Evolutionary conservation across 2,113 vertebrate species (phyloP).

Genomic region (Rhipidura dahli): DNA sequence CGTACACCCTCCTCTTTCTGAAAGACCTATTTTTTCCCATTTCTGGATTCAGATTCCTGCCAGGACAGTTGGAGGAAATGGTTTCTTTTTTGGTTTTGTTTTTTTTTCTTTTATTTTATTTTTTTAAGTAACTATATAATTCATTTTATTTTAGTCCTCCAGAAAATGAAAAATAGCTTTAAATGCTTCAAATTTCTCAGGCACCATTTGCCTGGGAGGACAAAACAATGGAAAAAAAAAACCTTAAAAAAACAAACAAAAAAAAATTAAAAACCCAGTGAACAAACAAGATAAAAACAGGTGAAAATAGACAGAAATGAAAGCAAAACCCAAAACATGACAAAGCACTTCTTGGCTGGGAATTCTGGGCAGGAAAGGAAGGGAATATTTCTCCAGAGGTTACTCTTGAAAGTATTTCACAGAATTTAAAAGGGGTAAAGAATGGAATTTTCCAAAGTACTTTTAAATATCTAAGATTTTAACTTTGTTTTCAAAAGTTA

Average conservation of each 20-base stretch:
- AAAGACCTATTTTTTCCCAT: neutral
- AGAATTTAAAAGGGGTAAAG: neutral
- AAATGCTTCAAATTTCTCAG: neutral
- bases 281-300: neutral
- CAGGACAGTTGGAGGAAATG: neutral
- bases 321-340: neutral
- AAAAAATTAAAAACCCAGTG: too few species aligned
- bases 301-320: fast-evolving
- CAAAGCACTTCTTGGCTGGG: neutral
- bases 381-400: neutral
- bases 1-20: neutral
- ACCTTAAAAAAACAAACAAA: fast-evolving
- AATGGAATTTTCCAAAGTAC: neutral
- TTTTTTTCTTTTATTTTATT: neutral
- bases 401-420: neutral
- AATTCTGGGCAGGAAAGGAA: neutral
- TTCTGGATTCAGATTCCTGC: neutral
- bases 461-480: neutral
- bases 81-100: neutral
- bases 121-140: neutral
- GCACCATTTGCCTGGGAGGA: fast-evolving
- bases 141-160: neutral
- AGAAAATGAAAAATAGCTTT: neutral
- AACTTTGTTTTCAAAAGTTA: neutral
- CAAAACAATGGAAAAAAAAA: neutral